These are phyloP conservation scores for Trematomus bernacchii DNA, from an alignment of 2,797 vertebrate species.

Conservation along the genomic window DNA sequence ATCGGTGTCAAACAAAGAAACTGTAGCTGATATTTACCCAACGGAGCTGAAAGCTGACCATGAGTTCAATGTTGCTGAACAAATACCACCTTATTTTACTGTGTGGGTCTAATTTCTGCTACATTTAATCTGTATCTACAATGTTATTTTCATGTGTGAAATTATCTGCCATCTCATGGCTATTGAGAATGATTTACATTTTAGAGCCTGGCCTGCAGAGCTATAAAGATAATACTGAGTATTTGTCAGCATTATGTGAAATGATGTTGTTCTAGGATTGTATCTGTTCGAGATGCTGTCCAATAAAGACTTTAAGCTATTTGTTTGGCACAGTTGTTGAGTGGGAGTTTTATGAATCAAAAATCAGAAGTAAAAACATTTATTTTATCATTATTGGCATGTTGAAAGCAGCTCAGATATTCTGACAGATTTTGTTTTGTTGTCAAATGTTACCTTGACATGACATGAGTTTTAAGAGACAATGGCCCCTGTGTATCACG, in stretches of 20 bases:
- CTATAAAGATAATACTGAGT: constrained; percentile 23
- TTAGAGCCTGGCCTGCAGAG: constrained; percentile 12
- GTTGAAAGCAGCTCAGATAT: not conserved
- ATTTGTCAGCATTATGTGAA: constrained; percentile 45
- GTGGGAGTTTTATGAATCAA: constrained; percentile 15
- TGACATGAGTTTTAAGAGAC: constrained; percentile 8
- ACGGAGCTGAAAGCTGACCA: constrained; percentile 53
- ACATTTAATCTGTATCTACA: constrained; percentile 61
- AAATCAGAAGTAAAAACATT: not conserved
- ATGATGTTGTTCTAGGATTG: constrained; percentile 37
- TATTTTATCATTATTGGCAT: not conserved
- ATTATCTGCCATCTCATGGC: constrained; percentile 30
- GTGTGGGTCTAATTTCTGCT: constrained; percentile 59
- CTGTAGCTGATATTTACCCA: constrained; percentile 66
- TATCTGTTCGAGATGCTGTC: constrained; percentile 66
- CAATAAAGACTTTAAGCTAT: constrained; percentile 74
- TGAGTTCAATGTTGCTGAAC: constrained; percentile 66
- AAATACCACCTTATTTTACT: constrained; percentile 59
- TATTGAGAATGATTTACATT: constrained; percentile 4
- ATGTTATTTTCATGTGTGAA: constrained; percentile 44
- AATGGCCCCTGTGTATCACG: not conserved
- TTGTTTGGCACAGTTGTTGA: constrained; percentile 39
- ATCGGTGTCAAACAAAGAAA: constrained; percentile 66
- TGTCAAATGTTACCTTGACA: constrained; percentile 1
- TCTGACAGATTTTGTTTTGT: constrained; percentile 9